Base-by-base conservation (phyloP, 2,888 invertebrate species). In the Drosophila hamatofila region DNA sequence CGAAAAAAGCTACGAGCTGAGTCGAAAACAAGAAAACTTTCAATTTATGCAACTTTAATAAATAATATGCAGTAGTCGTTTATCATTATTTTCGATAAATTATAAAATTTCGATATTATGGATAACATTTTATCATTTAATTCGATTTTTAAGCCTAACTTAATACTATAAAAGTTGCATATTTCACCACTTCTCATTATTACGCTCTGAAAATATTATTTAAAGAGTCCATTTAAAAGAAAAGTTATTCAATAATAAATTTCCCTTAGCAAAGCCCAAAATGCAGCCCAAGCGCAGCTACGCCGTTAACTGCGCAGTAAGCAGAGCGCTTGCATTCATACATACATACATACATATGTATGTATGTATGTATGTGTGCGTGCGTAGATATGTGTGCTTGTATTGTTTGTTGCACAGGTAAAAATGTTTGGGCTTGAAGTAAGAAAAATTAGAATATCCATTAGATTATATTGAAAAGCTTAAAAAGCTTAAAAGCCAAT, bases 341-440 rank as follows among this genome's bases (percentile, higher is more conserved):
- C n/a, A n/a, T n/a, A n/a, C n/a, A n/a, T n/a, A n/a, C n/a, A n/a
- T n/a, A n/a, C n/a, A 5, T 16, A 6, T 2, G 14, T 30, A 2
- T 30, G 30, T 30, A 30, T 30, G 9, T 30, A 11, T 30, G 30
- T 30, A 30, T 18, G 27, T 49, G 30, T 30, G 39, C 7, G n/a
- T 35, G 37, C n/a, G 33, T 63, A 44, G 41, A 35, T n/a, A n/a
- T n/a, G n/a, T 30, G 39, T 33, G 44, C 2, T 49, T 35, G 8
- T n/a, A 42, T 35, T 33, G 16, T 1, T 18, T 8, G 16, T 23
- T 0, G 11, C 0, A 9, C 9, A 52, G 21, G 9, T 35, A 21
- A 9, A 18, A 16, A 25, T n/a, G n/a, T 25, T 21, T 12, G 18
- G 18, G 2, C 4, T 4, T 18, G 41, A 41, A 21, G 6, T 21